A percentile compares a stretch with the other conserved stretches of the same genome.
These are phyloP conservation scores for Brachirus orientalis DNA, from an alignment of 2,113 vertebrate species.

Conservation along the genomic window DNA sequence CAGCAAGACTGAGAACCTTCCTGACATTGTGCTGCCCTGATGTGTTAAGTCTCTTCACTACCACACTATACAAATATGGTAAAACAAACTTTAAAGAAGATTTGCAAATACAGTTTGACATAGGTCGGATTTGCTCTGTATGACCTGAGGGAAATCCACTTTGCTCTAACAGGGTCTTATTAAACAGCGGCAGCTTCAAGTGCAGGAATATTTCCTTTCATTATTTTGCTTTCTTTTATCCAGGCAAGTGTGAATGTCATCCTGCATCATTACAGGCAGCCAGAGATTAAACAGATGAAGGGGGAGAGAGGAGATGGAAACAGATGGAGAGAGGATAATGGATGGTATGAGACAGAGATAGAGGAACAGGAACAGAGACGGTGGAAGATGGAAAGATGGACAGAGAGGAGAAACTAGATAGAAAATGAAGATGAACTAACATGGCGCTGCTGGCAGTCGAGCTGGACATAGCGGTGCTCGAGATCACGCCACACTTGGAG, in stretches of 20 bases:
- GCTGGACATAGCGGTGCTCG: slow-evolving; percentile 92
- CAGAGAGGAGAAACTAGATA: slow-evolving; percentile 31
- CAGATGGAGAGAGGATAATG: background rate
- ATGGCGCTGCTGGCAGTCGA: slow-evolving; percentile 94
- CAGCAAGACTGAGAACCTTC: slow-evolving; percentile 3
- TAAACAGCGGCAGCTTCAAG: slow-evolving; percentile 22
- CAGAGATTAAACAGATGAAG: slow-evolving; percentile 49
- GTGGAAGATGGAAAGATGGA: slow-evolving; percentile 5
- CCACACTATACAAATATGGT: slow-evolving; percentile 14
- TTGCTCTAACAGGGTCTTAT: slow-evolving; percentile 47
- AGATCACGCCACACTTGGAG: slow-evolving; percentile 96
- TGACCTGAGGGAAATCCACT: slow-evolving; percentile 38
- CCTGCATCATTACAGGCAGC: slow-evolving; percentile 52
- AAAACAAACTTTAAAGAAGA: slow-evolving; percentile 19
- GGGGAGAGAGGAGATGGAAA: slow-evolving; percentile 19
- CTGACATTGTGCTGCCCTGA: slow-evolving; percentile 2
- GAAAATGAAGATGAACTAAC: slow-evolving; percentile 87
- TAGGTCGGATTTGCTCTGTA: slow-evolving; percentile 33
- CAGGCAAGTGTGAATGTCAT: slow-evolving; percentile 37
- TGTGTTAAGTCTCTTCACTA: slow-evolving; percentile 7
- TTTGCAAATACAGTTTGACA: slow-evolving; percentile 50
- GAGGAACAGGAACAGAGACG: background rate
- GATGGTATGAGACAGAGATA: slow-evolving; percentile 4
- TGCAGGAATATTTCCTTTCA: slow-evolving; percentile 36
- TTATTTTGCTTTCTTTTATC: slow-evolving; percentile 41